Percentiles rank a stretch among this genome's conserved stretches.
phyloP scores from a whole-genome alignment of 2,113 vertebrate species.

The Trachemys scripta region DNA sequence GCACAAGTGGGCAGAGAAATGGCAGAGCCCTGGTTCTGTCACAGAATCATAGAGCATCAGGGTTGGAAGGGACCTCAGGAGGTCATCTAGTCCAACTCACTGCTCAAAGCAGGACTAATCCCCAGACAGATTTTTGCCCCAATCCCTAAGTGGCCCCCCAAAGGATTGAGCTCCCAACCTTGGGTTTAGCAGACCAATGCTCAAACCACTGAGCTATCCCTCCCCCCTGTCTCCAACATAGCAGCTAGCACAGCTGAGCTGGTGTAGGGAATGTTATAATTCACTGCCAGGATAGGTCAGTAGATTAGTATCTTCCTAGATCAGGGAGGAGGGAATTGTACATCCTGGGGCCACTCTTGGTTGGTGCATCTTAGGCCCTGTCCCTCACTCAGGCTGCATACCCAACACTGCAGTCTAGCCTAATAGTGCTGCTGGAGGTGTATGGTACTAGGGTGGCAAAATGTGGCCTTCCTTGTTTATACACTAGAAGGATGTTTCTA shows the following conservation, averaged over 20 bases:
- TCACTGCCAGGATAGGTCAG: not conserved
- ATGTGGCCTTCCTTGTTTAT: rapidly evolving
- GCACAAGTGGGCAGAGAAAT: not conserved
- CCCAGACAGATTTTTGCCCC: too few relatives aligned
- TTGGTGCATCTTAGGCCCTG: too few relatives aligned
- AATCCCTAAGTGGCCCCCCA: too few relatives aligned
- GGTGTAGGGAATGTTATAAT: not conserved
- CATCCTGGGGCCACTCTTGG: not conserved
- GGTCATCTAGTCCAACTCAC: too few relatives aligned
- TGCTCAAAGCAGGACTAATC: too few relatives aligned
- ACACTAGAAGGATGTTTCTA: not conserved
- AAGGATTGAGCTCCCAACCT: too few relatives aligned
- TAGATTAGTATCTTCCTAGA: not conserved
- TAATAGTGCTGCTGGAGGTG: not conserved
- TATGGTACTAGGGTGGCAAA: rapidly evolving
- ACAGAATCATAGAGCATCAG: too few relatives aligned
- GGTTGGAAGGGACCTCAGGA: too few relatives aligned
- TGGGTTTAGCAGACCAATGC: too few relatives aligned
- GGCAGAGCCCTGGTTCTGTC: not conserved
- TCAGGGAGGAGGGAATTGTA: not conserved
- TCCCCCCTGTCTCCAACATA: too few relatives aligned
- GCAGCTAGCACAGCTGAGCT: not conserved
- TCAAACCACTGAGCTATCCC: too few relatives aligned
- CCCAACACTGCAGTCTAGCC: not conserved
- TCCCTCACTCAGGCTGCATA: not conserved